phyloP scores from a whole-genome alignment of 2,797 vertebrate genomes.

The Peromyscus eremicus region DNA sequence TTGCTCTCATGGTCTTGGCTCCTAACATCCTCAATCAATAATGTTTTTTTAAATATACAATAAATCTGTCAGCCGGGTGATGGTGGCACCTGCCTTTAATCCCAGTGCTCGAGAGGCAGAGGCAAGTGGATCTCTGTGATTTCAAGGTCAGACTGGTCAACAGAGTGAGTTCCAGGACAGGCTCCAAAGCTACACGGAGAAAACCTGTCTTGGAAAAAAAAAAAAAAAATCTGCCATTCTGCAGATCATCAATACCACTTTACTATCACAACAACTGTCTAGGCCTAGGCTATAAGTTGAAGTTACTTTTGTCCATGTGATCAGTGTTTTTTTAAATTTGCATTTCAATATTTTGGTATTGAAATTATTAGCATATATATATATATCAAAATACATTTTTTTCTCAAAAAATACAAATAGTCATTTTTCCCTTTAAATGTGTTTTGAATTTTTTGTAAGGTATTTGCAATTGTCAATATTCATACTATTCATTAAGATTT shows the following conservation, averaged over 20 bases:
- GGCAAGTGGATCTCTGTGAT: too few relatives aligned
- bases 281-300: slow-evolving; percentile 91
- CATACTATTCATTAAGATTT: background rate
- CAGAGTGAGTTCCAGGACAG: too few relatives aligned
- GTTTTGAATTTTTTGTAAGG: slow-evolving; percentile 92
- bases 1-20: slow-evolving; percentile 94
- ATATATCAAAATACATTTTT: slow-evolving; percentile 93
- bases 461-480: slow-evolving; percentile 93
- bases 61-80: slow-evolving; percentile 50
- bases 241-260: slow-evolving; percentile 94
- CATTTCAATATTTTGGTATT: slow-evolving; percentile 91
- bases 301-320: slow-evolving; percentile 95
- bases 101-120: too few relatives aligned
- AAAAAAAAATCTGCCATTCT: slow-evolving; percentile 92
- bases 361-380: slow-evolving; percentile 94
- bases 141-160: too few relatives aligned
- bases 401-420: slow-evolving; percentile 96
- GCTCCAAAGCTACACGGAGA: too few relatives aligned
- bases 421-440: slow-evolving; percentile 95
- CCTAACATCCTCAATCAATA: slow-evolving; percentile 93
- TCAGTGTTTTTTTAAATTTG: slow-evolving; percentile 92
- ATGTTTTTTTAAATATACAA: slow-evolving; percentile 92
- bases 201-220: too few relatives aligned
- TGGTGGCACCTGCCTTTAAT: too few relatives aligned
- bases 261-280: slow-evolving; percentile 91